Conservation (phyloP, 2,888 invertebrate genomes). For the Patella caerulea region DNA sequence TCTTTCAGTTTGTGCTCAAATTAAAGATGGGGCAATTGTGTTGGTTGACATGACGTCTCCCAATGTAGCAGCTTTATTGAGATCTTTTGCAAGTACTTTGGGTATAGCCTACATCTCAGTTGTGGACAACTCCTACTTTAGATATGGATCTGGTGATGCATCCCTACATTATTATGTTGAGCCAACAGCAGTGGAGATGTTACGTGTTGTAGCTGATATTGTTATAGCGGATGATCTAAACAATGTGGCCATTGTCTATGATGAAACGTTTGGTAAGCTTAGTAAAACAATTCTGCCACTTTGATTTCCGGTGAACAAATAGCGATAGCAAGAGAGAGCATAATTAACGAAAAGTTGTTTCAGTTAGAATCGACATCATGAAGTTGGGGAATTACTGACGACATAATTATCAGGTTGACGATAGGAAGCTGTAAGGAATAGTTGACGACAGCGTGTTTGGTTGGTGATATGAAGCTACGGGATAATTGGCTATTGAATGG, state of each 20-base stretch:
- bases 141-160: conserved; percentile 22
- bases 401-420: too few species aligned
- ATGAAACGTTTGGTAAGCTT: conserved; percentile 83
- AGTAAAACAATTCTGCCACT: too few species aligned
- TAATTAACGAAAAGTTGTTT: not conserved
- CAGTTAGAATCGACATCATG: not conserved
- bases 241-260: conserved; percentile 92
- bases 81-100: conserved; percentile 54
- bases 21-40: conserved; percentile 44
- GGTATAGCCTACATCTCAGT: conserved; percentile 58
- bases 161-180: conserved; percentile 72
- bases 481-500: too few species aligned
- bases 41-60: conserved; percentile 60
- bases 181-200: conserved; percentile 88
- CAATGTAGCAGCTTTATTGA: conserved; percentile 49
- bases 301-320: too few species aligned
- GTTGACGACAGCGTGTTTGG: too few species aligned
- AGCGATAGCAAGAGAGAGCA: not conserved
- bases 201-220: conserved; percentile 86
- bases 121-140: conserved; percentile 46
- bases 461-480: too few species aligned
- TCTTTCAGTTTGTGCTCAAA: conserved; percentile 52
- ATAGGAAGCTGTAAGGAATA: too few species aligned
- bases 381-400: too few species aligned
- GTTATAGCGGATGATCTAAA: conserved; percentile 88